Base-by-base conservation (phyloP, 2,888 invertebrate species). In the Netelia virgata region DNA sequence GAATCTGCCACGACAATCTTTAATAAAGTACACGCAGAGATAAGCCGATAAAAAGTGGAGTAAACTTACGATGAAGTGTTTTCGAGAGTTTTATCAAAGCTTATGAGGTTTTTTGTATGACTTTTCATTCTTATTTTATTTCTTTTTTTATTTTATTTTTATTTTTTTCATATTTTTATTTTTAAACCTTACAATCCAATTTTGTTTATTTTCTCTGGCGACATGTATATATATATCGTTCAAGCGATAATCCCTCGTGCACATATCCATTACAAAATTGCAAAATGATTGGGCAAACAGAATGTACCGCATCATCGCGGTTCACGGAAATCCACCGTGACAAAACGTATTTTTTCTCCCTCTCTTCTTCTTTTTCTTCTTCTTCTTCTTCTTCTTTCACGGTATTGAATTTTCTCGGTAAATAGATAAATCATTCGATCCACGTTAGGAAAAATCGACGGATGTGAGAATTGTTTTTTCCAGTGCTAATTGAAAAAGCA, bases 31-130 rank as follows among this genome's bases (percentile, higher is more conserved):
- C 6, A n/a, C 10, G 57, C 10, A 18, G 18, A 66, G 79, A 73
- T 80, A 74, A 80, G 28, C 11, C 41, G 74, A 80, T 74, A 68
- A 66, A 63, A 16, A 53, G 18, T 68, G 41, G 50, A 74, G 80
- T 74, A 61, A 9, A 18, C 9, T 9, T 57, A 41, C 61, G 18
- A 10, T 3, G 63, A 50, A 61, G 64, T 14, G 20, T 36, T 68
- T 50, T 73, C 36, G 41, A 80, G 53, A 61, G 73, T 47, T 74
- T 11, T 16, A 23, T 36, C 53, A 23, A 50, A 53, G 23, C 14
- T 59, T 59, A 18, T 20, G 10, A 10, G 18, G 10, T 59, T 18
- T 59, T 6, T 20, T 9, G 3, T 5, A 16, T 1, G 18, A 57
- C 9, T 18, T 57, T 18, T n/a, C n/a, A 3, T 57, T 3, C 1